These are phyloP conservation scores for Drosophila lowei DNA, from an alignment of 1,140 invertebrate species.

Conservation along the genomic window DNA sequence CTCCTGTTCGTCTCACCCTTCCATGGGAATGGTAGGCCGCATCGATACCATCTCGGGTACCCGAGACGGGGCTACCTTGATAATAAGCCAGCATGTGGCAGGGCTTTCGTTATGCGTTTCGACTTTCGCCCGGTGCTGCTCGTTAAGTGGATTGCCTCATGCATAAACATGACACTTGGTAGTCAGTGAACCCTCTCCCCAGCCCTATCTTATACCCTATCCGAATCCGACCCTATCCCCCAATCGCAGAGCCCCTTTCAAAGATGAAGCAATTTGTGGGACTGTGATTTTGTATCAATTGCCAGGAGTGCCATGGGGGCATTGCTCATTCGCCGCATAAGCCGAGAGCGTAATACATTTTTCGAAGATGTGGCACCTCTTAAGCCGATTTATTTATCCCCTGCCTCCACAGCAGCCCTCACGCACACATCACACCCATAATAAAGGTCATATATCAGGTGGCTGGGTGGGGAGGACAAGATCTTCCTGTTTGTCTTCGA, in stretches of 20 bases:
- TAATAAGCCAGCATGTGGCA: slow-evolving; percentile 4
- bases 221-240: neutral
- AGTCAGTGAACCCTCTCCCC: slow-evolving; percentile 27
- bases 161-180: slow-evolving; percentile 76
- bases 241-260: neutral
- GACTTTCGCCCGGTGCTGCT: slow-evolving; percentile 33
- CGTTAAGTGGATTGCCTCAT: slow-evolving; percentile 58
- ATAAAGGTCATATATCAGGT: slow-evolving; percentile 61
- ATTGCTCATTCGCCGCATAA: slow-evolving; percentile 45
- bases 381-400: slow-evolving; percentile 53
- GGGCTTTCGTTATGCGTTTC: slow-evolving; percentile 30
- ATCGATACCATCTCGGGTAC: neutral
- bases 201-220: neutral
- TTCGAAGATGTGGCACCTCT: slow-evolving; percentile 29
- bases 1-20: no score
- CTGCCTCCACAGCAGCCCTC: slow-evolving; percentile 11
- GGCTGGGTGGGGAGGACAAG: neutral
- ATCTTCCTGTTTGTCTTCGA: slow-evolving; percentile 54
- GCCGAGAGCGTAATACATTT: slow-evolving; percentile 40
- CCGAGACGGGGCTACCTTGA: slow-evolving; percentile 13
- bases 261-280: slow-evolving; percentile 68
- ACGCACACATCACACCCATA: slow-evolving; percentile 37
- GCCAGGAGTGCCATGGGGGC: slow-evolving; percentile 28
- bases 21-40: no score
- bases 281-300: slow-evolving; percentile 76